These are phyloP conservation scores for Rhinoraja longicauda DNA, from an alignment of 2,797 vertebrate species.

Conservation along the genomic window DNA sequence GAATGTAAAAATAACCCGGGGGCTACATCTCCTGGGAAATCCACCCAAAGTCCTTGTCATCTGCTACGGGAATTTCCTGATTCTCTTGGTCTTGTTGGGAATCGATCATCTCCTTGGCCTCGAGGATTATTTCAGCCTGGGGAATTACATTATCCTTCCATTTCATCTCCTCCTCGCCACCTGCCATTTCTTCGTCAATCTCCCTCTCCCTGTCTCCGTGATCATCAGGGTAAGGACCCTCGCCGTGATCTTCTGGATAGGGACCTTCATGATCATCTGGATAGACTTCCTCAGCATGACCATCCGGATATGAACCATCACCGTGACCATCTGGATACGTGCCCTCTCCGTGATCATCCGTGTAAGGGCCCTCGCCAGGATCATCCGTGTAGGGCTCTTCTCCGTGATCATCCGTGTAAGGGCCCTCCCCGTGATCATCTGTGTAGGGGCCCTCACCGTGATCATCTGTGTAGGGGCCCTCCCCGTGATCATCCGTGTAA, in stretches of 20 bases:
- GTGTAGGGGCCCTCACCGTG: conserved; percentile 73
- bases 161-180: conserved; percentile 77
- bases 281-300: conserved; percentile 54
- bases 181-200: conserved; percentile 69
- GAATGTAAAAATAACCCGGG: conserved; percentile 27
- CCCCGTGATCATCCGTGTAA: conserved; percentile 62
- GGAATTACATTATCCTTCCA: conserved; percentile 80
- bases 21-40: conserved; percentile 72
- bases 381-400: neutral
- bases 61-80: conserved; percentile 68
- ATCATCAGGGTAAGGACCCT: conserved; percentile 68
- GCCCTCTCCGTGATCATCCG: conserved; percentile 40
- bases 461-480: conserved; percentile 78
- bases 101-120: conserved; percentile 83
- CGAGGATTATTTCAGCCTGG: conserved; percentile 54
- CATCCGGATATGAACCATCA: conserved; percentile 72
- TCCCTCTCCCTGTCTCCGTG: conserved; percentile 71
- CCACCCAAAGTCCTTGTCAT: conserved; percentile 89
- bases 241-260: conserved; percentile 45
- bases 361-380: neutral
- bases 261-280: conserved; percentile 51
- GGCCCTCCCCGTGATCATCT: conserved; percentile 64
- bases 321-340: conserved; percentile 85
- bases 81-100: conserved; percentile 74
- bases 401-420: neutral